Percentiles rank a stretch among this genome's conserved stretches.
phyloP scores from a whole-genome alignment of 2,113 vertebrate species.

The Aleadryas rufinucha region DNA sequence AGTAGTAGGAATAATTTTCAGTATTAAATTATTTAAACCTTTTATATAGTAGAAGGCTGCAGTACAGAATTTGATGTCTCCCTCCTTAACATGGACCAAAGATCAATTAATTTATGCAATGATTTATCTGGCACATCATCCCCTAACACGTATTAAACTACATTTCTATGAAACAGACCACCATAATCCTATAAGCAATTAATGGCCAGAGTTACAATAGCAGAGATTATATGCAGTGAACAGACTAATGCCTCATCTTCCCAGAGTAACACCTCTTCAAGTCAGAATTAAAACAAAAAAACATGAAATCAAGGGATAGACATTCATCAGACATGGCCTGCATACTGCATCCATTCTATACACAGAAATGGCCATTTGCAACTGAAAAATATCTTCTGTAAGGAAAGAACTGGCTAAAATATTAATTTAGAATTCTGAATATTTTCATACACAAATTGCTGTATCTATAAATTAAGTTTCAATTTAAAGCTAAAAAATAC shows the following conservation, averaged over 20 bases:
- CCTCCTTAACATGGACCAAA: not conserved
- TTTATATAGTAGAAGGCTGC: not conserved
- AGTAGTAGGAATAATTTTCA: not conserved
- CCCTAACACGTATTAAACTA: not conserved
- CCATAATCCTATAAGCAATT: not conserved
- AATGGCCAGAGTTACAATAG: not conserved
- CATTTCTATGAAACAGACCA: not conserved
- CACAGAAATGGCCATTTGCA: not conserved
- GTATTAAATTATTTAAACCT: not conserved
- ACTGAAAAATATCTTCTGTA: not conserved
- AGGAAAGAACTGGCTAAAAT: not conserved
- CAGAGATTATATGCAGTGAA: not conserved
- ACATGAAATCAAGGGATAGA: not conserved
- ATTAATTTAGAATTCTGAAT: not conserved
- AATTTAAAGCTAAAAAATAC: not conserved
- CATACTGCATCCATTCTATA: not conserved
- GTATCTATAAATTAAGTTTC: not conserved
- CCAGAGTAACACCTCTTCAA: not conserved
- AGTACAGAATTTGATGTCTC: not conserved
- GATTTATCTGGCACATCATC: not conserved
- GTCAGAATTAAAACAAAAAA: not conserved
- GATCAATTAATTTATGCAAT: not conserved
- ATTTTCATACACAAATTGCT: not conserved
- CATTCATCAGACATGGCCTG: not conserved
- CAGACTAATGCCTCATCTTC: not conserved